Base-by-base conservation (phyloP, 2,888 invertebrate species). In the Toxonevra muliebris region DNA sequence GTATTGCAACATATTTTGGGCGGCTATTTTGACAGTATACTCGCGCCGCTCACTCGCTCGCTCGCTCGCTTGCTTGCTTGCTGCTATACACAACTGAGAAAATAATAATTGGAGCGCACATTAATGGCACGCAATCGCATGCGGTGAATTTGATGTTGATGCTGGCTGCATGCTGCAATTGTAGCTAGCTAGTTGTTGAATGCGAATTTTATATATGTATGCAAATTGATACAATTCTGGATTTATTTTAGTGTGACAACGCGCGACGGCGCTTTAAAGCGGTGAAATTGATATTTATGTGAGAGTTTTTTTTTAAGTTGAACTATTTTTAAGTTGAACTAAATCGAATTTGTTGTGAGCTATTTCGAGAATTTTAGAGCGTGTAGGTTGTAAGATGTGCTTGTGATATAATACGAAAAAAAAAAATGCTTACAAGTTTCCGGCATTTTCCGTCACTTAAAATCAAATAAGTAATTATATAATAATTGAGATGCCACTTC, bases 101-200 rank as follows among this genome's bases (percentile, higher is more conserved):
- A 74, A 75, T 71, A 74, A 76, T 77, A 80, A 81, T 78, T 79
- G 79, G 76, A 80, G 79, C 75, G 74, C 76, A 75, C 81, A 79
- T 80, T 80, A 78, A 73, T 76, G 73, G 73, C 80, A 79, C 80
- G 79, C 80, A 80, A 80, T 74, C 69, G 63, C 69, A 67, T 62
- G 68, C 71, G 48, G 69, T 65, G 71, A 64, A 57, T 64, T 54
- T 40, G 57, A 64, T 57, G 57, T 64, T 57, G 55, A 64, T 30
- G 64, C 57, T 64, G 57, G 64, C 57, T 55, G 55, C 64, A 64
- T 30, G 30, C 30, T 30, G 30, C 30, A 30, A 30, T 30, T 30
- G 30, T 30, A 30, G 30, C 57, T 64, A 55, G 64, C 53, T 64
- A 48, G 64, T 55, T 55, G 45, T 55, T 55, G 55, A 57, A 55